Evolutionary conservation across 2,797 vertebrate genomes (phyloP).

Genomic region (Tarsius wallacei): DNA sequence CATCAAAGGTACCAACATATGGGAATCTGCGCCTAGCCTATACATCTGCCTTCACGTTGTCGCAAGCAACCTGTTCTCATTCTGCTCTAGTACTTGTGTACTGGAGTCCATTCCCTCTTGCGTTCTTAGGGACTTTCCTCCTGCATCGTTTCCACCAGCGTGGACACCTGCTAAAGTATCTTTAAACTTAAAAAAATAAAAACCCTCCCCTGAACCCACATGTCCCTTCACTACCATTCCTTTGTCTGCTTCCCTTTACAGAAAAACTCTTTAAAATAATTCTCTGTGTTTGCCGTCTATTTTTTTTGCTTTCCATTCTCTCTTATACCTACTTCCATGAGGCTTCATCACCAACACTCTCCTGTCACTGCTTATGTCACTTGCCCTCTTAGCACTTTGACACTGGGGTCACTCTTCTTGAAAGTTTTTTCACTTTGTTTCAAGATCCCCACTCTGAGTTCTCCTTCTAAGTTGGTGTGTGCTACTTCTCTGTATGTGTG

Average conservation of each 20-base stretch:
- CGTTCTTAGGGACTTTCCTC: background rate
- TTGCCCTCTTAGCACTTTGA: rapidly evolving
- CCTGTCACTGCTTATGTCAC: background rate
- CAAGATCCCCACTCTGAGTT: background rate
- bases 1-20: background rate
- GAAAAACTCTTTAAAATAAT: background rate
- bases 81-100: rapidly evolving
- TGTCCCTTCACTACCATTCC: background rate
- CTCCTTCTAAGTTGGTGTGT: background rate
- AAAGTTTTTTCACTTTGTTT: background rate
- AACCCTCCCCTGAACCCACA: background rate
- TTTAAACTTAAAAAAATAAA: background rate
- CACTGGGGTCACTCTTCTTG: background rate
- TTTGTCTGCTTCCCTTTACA: slow-evolving; percentile 9
- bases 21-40: background rate
- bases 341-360: background rate
- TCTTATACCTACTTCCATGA: rapidly evolving
- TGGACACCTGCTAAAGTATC: background rate
- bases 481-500: background rate
- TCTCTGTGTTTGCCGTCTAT: background rate
- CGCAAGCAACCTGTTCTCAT: background rate
- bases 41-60: background rate
- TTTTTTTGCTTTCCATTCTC: background rate
- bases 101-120: background rate
- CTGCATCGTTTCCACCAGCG: background rate